Percentiles rank a stretch among this genome's conserved stretches.
Conservation (phyloP, 2,797 vertebrate species). For the Lemur catta region DNA sequence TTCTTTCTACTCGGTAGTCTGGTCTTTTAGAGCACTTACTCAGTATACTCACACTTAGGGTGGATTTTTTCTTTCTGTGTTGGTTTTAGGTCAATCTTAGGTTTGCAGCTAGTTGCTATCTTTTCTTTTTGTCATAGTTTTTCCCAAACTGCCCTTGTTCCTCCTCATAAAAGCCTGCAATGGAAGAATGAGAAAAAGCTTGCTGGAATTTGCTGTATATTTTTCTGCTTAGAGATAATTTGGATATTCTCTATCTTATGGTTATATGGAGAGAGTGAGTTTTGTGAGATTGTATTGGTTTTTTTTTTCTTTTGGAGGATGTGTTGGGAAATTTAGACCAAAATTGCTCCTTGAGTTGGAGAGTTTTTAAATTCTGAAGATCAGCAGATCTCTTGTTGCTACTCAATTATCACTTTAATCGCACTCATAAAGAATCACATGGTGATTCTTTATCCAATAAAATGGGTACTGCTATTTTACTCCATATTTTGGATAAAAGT, state of each 20-base stretch:
- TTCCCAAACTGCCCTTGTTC: background rate
- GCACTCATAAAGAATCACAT: background rate
- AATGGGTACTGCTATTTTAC: background rate
- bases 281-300: background rate
- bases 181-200: background rate
- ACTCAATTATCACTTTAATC: background rate
- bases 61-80: background rate
- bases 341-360: background rate
- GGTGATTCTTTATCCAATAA: slow-evolving; percentile 1
- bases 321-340: background rate
- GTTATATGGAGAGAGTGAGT: background rate
- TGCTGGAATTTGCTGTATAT: background rate
- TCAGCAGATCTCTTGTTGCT: background rate
- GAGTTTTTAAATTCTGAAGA: slow-evolving; percentile 10
- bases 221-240: slow-evolving; percentile 24
- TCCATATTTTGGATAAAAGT: background rate
- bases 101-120: background rate
- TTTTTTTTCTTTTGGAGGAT: background rate
- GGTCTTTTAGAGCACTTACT: background rate
- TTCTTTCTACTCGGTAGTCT: background rate
- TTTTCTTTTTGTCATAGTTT: background rate
- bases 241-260: slow-evolving; percentile 13
- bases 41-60: background rate
- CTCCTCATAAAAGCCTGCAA: background rate
- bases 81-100: background rate